phyloP scores from a whole-genome alignment of 2,113 vertebrate species.

The Heliornis fulica region DNA sequence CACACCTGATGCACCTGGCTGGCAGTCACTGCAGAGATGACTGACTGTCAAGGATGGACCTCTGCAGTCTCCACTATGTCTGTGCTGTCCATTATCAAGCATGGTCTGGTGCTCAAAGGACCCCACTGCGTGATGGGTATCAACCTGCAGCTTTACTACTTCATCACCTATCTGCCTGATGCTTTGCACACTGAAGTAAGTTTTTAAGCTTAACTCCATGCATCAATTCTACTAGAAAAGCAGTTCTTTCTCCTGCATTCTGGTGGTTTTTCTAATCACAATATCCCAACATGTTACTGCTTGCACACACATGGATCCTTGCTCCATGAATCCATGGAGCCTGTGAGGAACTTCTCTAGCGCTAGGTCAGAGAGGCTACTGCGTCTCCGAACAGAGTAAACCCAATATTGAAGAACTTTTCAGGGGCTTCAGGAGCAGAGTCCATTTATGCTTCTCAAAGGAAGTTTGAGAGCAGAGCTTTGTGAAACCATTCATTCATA shows the following conservation, averaged over 20 bases:
- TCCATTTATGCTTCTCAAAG: background rate
- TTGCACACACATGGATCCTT: background rate
- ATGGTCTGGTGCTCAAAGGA: accelerated
- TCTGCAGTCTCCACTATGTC: background rate
- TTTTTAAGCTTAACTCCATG: background rate
- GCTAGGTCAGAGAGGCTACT: background rate
- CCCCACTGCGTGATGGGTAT: accelerated
- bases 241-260: background rate
- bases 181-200: background rate
- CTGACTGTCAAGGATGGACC: accelerated
- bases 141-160: background rate
- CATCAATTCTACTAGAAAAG: background rate
- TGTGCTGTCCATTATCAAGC: background rate
- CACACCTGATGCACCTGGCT: background rate
- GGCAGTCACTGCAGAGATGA: background rate
- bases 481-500: background rate
- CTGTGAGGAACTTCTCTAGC: background rate
- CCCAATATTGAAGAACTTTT: background rate
- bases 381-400: background rate
- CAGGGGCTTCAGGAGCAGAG: background rate
- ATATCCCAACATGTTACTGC: accelerated
- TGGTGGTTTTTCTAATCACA: accelerated
- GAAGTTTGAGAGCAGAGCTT: background rate
- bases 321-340: background rate
- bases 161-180: background rate